phyloP scores from a whole-genome alignment of 1,140 invertebrate genomes.

The Magallana ariakensis region DNA sequence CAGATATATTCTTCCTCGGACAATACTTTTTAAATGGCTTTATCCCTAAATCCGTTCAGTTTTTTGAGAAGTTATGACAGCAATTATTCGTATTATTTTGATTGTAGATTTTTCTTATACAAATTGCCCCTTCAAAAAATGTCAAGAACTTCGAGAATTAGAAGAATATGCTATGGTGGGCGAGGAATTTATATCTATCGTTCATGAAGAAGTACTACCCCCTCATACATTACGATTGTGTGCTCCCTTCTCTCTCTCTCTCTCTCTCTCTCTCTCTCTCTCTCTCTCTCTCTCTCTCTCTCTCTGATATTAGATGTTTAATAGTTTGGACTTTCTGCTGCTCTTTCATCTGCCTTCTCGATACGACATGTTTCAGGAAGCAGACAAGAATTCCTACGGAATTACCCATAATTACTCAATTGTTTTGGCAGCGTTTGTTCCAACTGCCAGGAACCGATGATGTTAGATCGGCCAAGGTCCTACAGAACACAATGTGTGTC shows the following conservation, averaged over 20 bases:
- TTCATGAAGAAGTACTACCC: too few relatives aligned
- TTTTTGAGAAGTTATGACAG: background rate
- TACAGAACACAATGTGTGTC: too few relatives aligned
- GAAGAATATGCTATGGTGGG: background rate
- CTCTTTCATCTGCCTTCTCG: too few relatives aligned
- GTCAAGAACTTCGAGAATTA: background rate
- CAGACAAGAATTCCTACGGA: background rate
- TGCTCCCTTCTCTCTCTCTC: too few relatives aligned
- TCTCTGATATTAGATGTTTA: too few relatives aligned
- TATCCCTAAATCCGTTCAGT: background rate
- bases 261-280: too few relatives aligned
- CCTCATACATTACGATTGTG: too few relatives aligned
- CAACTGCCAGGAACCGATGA: background rate
- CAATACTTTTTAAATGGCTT: constrained; percentile 18
- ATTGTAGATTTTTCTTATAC: background rate
- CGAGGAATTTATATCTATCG: background rate
- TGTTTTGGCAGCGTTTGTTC: background rate
- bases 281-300: too few relatives aligned
- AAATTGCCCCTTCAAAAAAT: background rate
- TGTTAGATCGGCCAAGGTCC: too few relatives aligned
- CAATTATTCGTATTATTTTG: constrained; percentile 11
- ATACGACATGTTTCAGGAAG: too few relatives aligned
- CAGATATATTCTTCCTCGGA: background rate
- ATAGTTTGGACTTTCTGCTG: too few relatives aligned
- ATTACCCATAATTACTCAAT: constrained; percentile 9